Evolutionary conservation across 2,888 invertebrate species (phyloP).

Genomic region (Standfussiana lucernea): DNA sequence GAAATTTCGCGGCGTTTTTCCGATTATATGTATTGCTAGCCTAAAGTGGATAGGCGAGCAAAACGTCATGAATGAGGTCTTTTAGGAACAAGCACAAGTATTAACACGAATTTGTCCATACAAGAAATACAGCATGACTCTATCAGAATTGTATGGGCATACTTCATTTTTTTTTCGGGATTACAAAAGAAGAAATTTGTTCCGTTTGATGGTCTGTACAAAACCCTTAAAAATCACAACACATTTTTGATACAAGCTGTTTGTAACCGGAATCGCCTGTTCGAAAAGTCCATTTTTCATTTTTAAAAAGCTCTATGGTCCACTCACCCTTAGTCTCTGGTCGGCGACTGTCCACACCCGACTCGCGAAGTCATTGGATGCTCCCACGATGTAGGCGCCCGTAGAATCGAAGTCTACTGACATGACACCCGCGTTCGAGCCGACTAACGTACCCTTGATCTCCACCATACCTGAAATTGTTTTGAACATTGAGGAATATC

Average conservation of each 20-base stretch:
- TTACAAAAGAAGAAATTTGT: too few relatives aligned
- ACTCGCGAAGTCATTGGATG: constrained; percentile 99
- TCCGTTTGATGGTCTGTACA: background rate
- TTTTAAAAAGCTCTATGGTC: background rate
- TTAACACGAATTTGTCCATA: background rate
- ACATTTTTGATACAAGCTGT: background rate
- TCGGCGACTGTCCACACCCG: constrained; percentile 98
- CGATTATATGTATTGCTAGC: constrained; percentile 2
- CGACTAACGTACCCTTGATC: constrained; percentile 95
- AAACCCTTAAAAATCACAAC: background rate
- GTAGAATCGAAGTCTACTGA: constrained; percentile 98
- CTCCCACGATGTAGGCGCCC: constrained; percentile 96
- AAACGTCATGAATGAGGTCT: background rate
- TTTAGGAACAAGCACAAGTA: background rate
- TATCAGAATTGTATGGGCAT: background rate
- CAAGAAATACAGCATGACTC: background rate
- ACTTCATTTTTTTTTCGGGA: background rate
- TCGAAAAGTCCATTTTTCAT: background rate
- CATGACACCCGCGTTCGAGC: constrained; percentile 98
- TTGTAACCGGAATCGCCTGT: background rate
- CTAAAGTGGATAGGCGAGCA: constrained; percentile 8
- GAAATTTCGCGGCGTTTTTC: constrained; percentile 4
- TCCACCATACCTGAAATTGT: constrained; percentile 91
- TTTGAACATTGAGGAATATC: constrained; percentile 13
- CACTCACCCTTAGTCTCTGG: constrained; percentile 96